These are phyloP conservation scores for Leucopsar rothschildi DNA, from an alignment of 2,113 vertebrate species.

Conservation along the genomic window DNA sequence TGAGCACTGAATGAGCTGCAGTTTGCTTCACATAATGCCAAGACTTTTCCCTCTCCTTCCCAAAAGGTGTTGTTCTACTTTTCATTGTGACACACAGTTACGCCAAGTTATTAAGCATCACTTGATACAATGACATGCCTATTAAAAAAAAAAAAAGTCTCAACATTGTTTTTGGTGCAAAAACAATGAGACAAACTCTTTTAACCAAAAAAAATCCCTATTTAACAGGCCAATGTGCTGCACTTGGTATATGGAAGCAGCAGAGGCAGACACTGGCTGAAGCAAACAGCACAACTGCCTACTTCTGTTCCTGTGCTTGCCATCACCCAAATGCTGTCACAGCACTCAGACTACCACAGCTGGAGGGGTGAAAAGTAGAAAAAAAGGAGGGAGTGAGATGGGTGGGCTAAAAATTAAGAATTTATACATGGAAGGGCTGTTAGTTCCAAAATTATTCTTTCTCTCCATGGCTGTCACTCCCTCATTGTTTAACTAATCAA, in stretches of 20 bases:
- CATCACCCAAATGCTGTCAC: not conserved
- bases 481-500: not conserved
- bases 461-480: not conserved
- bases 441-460: not conserved
- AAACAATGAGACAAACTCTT: not conserved
- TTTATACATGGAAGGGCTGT: not conserved
- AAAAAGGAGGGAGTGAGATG: not conserved
- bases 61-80: not conserved
- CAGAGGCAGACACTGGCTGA: not conserved
- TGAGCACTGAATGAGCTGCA: not conserved
- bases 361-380: not conserved
- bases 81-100: not conserved
- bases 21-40: not conserved
- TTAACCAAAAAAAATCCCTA: not conserved
- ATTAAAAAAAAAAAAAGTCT: not conserved
- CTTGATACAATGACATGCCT: not conserved
- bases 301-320: not conserved
- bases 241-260: fast-evolving
- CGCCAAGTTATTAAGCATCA: not conserved
- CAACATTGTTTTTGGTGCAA: not conserved
- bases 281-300: fast-evolving
- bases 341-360: fast-evolving
- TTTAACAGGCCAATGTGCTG: not conserved
- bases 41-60: not conserved
- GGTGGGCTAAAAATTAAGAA: not conserved